phyloP scores from a whole-genome alignment of 2,888 invertebrate species.

The Oligia strigilis region DNA sequence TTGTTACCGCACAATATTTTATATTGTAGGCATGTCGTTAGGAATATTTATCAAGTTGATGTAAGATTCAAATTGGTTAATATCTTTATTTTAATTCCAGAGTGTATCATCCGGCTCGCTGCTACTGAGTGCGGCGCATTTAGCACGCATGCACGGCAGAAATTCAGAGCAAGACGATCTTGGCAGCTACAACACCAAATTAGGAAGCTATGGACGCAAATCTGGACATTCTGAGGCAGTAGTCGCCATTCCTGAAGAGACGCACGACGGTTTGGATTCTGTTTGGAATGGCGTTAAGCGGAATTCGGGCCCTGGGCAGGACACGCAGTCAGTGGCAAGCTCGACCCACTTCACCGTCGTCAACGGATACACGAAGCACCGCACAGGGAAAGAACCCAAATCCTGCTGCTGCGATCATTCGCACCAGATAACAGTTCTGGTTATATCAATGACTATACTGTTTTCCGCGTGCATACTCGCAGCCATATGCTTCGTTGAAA shows the following conservation, averaged over 20 bases:
- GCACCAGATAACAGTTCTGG: constrained; percentile 95
- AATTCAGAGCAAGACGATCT: constrained; percentile 81
- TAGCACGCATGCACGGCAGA: constrained; percentile 90
- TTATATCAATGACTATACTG: constrained; percentile 95
- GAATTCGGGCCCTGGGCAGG: constrained; percentile 88
- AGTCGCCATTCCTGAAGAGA: constrained; percentile 86
- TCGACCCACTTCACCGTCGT: constrained; percentile 97
- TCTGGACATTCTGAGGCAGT: constrained; percentile 79
- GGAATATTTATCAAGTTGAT: neutral
- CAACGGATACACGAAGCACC: constrained; percentile 93
- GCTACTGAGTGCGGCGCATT: constrained; percentile 94
- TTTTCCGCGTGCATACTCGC: constrained; percentile 95
- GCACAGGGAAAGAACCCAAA: constrained; percentile 91
- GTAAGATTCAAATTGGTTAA: constrained; percentile 8
- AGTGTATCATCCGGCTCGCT: constrained; percentile 95
- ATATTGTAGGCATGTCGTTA: neutral
- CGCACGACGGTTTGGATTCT: constrained; percentile 81
- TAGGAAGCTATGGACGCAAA: constrained; percentile 81
- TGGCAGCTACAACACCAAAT: constrained; percentile 80
- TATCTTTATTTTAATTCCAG: constrained; percentile 86
- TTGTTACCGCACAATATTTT: constrained; percentile 34
- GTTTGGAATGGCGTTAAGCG: constrained; percentile 88
- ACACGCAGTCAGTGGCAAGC: constrained; percentile 94
- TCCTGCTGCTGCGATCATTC: constrained; percentile 94
- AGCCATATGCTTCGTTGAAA: constrained; percentile 95